phyloP scores from a whole-genome alignment of 1,140 invertebrate genomes.

The Sipha flava region DNA sequence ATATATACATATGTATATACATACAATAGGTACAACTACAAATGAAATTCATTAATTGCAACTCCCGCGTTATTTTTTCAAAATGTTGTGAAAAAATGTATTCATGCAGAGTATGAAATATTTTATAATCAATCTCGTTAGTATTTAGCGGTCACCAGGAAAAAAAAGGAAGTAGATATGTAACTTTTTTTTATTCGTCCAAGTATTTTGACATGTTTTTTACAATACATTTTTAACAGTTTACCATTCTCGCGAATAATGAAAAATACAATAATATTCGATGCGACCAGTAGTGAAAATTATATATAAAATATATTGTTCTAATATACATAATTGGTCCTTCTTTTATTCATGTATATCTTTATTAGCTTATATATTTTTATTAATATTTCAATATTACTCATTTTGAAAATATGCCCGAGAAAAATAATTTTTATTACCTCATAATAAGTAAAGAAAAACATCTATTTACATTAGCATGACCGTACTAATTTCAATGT shows the following conservation, averaged over 20 bases:
- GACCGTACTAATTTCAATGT: background rate
- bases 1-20: too few relatives aligned
- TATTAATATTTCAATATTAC: background rate
- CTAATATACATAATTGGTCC: too few relatives aligned
- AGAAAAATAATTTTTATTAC: background rate
- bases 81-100: too few relatives aligned
- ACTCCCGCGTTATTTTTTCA: too few relatives aligned
- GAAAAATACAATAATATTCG: background rate
- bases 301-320: background rate
- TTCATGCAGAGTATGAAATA: too few relatives aligned
- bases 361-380: background rate
- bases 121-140: background rate
- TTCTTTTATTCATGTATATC: background rate
- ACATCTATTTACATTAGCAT: background rate
- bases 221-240: background rate
- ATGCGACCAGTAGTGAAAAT: background rate
- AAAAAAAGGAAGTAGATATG: background rate
- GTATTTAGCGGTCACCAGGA: background rate
- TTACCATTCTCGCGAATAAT: background rate
- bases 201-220: background rate
- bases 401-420: background rate
- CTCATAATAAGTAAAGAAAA: background rate
- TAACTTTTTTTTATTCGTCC: background rate
- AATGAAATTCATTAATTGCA: too few relatives aligned
- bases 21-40: too few relatives aligned